Base-by-base conservation (phyloP, 2,113 vertebrate genomes). In the Myanophis thanlyinensis region DNA sequence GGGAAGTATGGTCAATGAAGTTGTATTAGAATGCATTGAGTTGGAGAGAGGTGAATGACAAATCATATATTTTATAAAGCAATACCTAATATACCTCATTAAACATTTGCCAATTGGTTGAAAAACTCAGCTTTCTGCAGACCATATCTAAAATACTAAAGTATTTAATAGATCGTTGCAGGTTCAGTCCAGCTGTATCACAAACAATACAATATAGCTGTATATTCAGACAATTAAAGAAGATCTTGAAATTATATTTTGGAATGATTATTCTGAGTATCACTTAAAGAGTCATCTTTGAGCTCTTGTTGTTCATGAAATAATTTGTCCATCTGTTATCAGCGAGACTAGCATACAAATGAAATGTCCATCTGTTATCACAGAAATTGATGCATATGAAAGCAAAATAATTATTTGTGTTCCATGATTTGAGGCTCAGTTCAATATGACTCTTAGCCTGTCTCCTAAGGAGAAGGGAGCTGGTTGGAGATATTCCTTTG, bases 221-320 rank as follows among this genome's bases (percentile, higher is more conserved):
- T 84, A 13, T 54, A 5, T 46, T 40, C 40, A 84, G 15, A 7
- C 47, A 51, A 52, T 52, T 53, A 53, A 89, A 47, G 35, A 56
- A 46, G 46, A 30, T 18, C 80, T 30, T 54, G 5, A 18, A 54
- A 44, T 18, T 86, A 88, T 25, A 12, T 94, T 52, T 90, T 89
- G 48, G 62, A 85, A n/a, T 89, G 1, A 40, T 86, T 87, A 86
- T 88, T 89, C 44, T n/a, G 25, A 87, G 12, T 9, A 90, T 15
- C 23, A 9, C 47, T 89, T 20, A 1, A 30, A 46, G 47, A 90
- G 48, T 0, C 0, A 0, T 52, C 8, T 67, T 47, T 15, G 4
- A 89, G 5, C 0, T 88, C 13, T 25, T 85, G n/a, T 27, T 88
- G n/a, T 6, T 93, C 85, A 35, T 52, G 20, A 93, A 90, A 94